Evolutionary conservation across 2,888 invertebrate species (phyloP).

Genomic region (Drosophila parthenogenetica): DNA sequence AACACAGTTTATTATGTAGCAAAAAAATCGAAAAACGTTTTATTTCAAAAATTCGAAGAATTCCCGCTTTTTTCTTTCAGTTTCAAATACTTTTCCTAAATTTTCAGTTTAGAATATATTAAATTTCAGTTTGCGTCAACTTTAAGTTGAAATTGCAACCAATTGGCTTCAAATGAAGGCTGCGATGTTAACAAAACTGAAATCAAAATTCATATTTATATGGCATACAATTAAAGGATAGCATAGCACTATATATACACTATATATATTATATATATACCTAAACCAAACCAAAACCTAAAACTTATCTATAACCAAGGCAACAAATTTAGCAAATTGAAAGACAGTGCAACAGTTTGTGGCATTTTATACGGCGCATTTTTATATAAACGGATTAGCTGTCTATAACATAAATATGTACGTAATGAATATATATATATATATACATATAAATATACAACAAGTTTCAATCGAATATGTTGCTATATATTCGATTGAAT

Average conservation of each 20-base stretch:
- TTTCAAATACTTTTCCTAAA: not conserved
- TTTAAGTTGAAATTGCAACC: constrained; percentile 58
- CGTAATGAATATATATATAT: constrained; percentile 45
- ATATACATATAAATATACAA: constrained; percentile 25
- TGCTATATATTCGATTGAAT: constrained; percentile 32
- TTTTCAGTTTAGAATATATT: not conserved
- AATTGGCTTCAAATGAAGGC: constrained; percentile 79
- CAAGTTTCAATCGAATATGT: constrained; percentile 23
- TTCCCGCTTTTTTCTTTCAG: constrained; percentile 18
- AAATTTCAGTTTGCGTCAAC: constrained; percentile 35
- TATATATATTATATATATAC: constrained; percentile 39
- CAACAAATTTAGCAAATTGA: constrained; percentile 49
- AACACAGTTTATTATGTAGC: constrained; percentile 79
- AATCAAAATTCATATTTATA: constrained; percentile 78
- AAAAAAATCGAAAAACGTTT: constrained; percentile 57
- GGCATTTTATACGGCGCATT: constrained; percentile 79
- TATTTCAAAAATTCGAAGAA: constrained; percentile 50
- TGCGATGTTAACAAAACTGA: constrained; percentile 75
- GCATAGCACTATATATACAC: constrained; percentile 40
- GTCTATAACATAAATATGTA: constrained; percentile 63
- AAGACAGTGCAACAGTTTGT: constrained; percentile 58
- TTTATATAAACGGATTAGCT: constrained; percentile 73
- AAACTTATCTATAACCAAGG: constrained; percentile 59
- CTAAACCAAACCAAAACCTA: constrained; percentile 27
- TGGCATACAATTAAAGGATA: constrained; percentile 61